Conservation (phyloP, 2,113 vertebrate species). For the Indri indri region DNA sequence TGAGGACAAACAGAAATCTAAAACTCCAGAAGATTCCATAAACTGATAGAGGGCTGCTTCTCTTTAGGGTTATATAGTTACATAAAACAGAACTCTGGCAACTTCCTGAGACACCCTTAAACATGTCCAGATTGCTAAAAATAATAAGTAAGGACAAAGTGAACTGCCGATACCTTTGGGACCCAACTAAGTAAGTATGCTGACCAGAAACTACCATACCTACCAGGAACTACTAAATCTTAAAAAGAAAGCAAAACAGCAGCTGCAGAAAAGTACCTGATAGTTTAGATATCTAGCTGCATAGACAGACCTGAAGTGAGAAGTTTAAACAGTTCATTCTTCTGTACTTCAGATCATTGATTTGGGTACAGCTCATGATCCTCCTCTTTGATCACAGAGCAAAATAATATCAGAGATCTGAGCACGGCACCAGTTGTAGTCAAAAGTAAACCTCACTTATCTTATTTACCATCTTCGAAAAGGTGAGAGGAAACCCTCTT, state of each 20-base stretch:
- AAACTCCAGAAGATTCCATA: not conserved
- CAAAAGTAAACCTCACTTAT: not conserved
- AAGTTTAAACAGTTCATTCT: not conserved
- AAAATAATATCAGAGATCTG: not conserved
- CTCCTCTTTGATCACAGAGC: not conserved
- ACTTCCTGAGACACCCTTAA: not conserved
- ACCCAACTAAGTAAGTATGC: not conserved
- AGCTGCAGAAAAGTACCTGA: not conserved
- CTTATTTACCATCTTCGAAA: not conserved
- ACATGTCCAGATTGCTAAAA: not conserved
- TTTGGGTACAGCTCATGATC: not conserved
- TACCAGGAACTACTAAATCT: not conserved
- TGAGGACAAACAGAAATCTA: not conserved
- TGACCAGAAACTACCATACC: no score
- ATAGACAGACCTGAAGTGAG: not conserved
- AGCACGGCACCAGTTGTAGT: not conserved
- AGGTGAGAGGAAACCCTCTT: not conserved
- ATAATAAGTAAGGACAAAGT: not conserved
- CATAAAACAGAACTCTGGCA: not conserved
- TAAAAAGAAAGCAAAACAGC: not conserved
- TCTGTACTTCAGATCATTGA: not conserved
- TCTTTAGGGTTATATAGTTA: not conserved
- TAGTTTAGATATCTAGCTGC: not conserved
- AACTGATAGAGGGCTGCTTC: not conserved
- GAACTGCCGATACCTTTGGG: not conserved